Conservation (phyloP, 2,113 vertebrate species). For the Ptilonorhynchus violaceus region DNA sequence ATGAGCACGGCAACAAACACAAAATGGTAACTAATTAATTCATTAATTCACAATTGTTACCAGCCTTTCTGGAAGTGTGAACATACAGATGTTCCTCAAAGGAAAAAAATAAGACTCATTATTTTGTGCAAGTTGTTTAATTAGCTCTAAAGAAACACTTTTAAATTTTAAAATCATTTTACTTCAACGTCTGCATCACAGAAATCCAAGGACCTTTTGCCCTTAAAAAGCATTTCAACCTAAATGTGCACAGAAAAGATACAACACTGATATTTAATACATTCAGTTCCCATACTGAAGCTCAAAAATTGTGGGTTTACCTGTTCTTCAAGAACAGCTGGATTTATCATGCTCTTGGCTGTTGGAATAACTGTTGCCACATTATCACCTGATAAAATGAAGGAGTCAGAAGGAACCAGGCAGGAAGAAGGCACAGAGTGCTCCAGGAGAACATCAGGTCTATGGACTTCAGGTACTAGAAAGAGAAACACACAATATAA, state of each 20-base stretch:
- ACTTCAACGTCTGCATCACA: not conserved
- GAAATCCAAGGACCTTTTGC: not conserved
- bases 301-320: slow-evolving; percentile 14
- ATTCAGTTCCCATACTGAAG: not conserved
- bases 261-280: not conserved
- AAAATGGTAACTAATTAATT: not conserved
- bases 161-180: not conserved
- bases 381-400: slow-evolving; percentile 26
- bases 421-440: not conserved
- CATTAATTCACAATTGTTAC: not conserved
- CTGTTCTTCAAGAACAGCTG: slow-evolving; percentile 38
- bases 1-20: not conserved
- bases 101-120: not conserved
- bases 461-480: slow-evolving; percentile 64
- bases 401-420: slow-evolving; percentile 42
- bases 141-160: not conserved
- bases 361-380: not conserved
- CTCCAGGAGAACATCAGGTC: slow-evolving; percentile 53
- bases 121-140: not conserved
- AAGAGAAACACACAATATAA: not conserved
- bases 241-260: not conserved
- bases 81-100: not conserved
- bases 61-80: not conserved
- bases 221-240: not conserved
- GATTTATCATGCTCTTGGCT: not conserved